A percentile compares a stretch with the other conserved stretches of the same genome.
These are phyloP conservation scores for Drosophila cognata DNA, from an alignment of 2,888 invertebrate species.

Conservation along the genomic window DNA sequence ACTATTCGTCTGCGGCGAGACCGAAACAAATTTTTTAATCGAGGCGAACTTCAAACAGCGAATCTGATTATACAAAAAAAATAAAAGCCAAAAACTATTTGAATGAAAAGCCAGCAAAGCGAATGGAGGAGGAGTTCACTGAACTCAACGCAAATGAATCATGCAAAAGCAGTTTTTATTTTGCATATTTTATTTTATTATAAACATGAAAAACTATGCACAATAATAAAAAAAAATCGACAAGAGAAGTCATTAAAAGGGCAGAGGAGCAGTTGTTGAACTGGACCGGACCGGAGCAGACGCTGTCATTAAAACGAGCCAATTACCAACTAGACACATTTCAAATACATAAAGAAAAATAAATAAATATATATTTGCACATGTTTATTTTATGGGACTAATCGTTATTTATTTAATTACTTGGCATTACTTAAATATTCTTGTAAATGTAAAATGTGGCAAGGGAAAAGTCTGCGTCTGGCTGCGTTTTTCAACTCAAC, in stretches of 20 bases:
- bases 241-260: background rate
- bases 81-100: constrained; percentile 38
- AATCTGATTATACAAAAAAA: constrained; percentile 36
- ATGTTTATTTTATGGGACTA: background rate
- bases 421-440: background rate
- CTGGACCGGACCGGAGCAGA: background rate
- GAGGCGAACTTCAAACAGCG: constrained; percentile 12
- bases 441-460: background rate
- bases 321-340: background rate
- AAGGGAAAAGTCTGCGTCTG: background rate
- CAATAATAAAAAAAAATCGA: background rate
- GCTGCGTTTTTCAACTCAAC: background rate
- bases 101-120: constrained; percentile 38
- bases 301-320: constrained; percentile 23
- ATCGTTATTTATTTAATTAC: background rate
- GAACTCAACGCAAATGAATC: constrained; percentile 26
- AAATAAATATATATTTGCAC: background rate
- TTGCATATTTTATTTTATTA: constrained; percentile 38
- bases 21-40: constrained; percentile 2
- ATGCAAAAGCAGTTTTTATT: constrained; percentile 35
- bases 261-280: background rate
- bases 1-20: too few relatives aligned
- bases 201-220: constrained; percentile 54
- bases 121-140: constrained; percentile 31
- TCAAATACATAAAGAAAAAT: too few relatives aligned